Percentiles rank a stretch among this genome's conserved stretches.
These are phyloP conservation scores for Stigmatopora nigra DNA, from an alignment of 2,113 vertebrate genomes.

Conservation along the genomic window DNA sequence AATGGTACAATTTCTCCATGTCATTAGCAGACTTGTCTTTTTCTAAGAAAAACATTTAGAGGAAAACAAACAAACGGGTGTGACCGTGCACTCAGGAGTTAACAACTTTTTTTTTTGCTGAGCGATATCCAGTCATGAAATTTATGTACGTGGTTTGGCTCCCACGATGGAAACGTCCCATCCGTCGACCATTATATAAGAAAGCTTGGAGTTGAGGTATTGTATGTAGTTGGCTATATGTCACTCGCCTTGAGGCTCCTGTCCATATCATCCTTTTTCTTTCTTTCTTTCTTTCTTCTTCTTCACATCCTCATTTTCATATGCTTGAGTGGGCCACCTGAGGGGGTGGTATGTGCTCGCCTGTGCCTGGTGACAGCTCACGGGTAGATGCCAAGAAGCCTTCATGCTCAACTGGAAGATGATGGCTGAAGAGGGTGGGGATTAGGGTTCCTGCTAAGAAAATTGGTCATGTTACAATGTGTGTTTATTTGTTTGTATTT, in stretches of 20 bases:
- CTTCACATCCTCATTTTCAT: conserved; percentile 16
- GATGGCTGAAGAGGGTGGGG: conserved; percentile 8
- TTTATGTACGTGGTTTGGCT: conserved; percentile 29
- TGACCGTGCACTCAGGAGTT: conserved; percentile 21
- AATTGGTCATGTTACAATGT: background rate
- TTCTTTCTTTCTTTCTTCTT: conserved; percentile 24
- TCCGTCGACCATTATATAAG: conserved; percentile 27
- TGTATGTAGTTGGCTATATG: conserved; percentile 31
- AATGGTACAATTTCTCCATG: conserved; percentile 2
- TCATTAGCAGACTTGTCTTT: background rate
- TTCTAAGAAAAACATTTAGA: conserved; percentile 10
- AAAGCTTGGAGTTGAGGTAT: conserved; percentile 35
- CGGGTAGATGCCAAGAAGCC: conserved; percentile 37
- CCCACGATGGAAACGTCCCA: conserved; percentile 16
- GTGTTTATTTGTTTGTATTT: background rate
- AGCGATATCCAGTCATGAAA: conserved; percentile 36
- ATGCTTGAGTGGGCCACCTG: conserved; percentile 45
- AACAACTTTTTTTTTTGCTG: conserved; percentile 36
- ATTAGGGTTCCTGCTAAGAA: conserved; percentile 36
- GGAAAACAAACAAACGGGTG: conserved; percentile 27
- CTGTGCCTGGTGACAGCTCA: conserved; percentile 51
- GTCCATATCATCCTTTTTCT: conserved; percentile 12
- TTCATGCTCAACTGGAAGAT: conserved; percentile 37
- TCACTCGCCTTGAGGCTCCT: conserved; percentile 34
- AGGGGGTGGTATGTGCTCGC: conserved; percentile 27